A percentile compares a stretch with the other conserved stretches of the same genome.
These are phyloP conservation scores for Merodon equestris DNA, from an alignment of 2,888 invertebrate genomes.

Conservation along the genomic window DNA sequence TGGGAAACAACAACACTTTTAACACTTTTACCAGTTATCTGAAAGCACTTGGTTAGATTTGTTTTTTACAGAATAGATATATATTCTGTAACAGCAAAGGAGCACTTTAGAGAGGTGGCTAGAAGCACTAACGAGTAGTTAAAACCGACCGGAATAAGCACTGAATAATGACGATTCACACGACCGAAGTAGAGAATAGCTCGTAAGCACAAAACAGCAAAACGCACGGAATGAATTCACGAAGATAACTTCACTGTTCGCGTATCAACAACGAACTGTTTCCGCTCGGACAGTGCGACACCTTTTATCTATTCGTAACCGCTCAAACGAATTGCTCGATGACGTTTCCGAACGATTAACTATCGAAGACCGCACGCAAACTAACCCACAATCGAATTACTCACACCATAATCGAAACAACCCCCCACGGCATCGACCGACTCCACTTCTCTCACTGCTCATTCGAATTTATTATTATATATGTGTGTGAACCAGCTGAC, in stretches of 20 bases:
- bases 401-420: conserved; percentile 11
- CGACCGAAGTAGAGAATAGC: no score
- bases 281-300: conserved; percentile 9
- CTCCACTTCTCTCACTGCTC: not conserved
- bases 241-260: conserved; percentile 13
- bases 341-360: not conserved
- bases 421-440: conserved; percentile 5
- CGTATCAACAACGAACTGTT: conserved; percentile 35
- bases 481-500: conserved; percentile 1
- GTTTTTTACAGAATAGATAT: no score
- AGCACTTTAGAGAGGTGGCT: no score
- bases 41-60: no score
- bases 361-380: conserved; percentile 31
- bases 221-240: not conserved
- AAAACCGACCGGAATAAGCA: no score
- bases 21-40: no score
- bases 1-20: no score
- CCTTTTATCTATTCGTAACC: conserved; percentile 50
- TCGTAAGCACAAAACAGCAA: no score
- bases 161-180: no score
- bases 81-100: not conserved
- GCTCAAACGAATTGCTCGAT: not conserved
- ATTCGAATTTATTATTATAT: not conserved
- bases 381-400: conserved; percentile 19
- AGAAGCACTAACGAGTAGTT: no score